phyloP scores from a whole-genome alignment of 2,888 invertebrate genomes.

The Brachyopa scutellaris region DNA sequence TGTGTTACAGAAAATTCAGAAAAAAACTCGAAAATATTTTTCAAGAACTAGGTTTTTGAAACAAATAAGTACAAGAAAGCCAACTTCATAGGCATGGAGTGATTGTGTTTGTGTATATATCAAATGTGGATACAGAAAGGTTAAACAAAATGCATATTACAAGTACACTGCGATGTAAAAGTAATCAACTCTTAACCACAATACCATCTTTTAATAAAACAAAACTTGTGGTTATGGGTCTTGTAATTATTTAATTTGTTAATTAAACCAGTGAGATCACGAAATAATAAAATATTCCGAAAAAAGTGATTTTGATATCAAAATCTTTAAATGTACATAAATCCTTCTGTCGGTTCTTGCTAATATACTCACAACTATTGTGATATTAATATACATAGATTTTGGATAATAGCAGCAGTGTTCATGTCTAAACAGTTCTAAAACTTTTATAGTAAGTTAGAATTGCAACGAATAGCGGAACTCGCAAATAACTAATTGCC shows the following conservation, averaged over 20 bases:
- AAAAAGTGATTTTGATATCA: not conserved
- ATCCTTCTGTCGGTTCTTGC: too few species aligned
- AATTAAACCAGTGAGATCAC: not conserved
- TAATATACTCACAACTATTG: too few species aligned
- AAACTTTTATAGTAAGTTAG: too few species aligned
- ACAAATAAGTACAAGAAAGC: not conserved
- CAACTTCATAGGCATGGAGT: not conserved
- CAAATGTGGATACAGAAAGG: too few species aligned
- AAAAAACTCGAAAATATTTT: not conserved
- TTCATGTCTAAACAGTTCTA: too few species aligned
- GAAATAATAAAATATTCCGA: not conserved
- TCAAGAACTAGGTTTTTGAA: not conserved
- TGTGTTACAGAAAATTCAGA: not conserved
- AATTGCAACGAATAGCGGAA: not conserved
- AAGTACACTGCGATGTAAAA: not conserved
- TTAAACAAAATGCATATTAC: too few species aligned
- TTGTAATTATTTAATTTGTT: not conserved
- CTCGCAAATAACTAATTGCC: not conserved
- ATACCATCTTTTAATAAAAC: not conserved
- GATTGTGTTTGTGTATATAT: not conserved
- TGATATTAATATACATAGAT: too few species aligned
- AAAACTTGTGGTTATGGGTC: not conserved
- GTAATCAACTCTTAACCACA: not conserved
- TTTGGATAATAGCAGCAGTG: too few species aligned
- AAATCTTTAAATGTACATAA: too few species aligned